Percentiles rank a stretch among this genome's conserved stretches.
Conservation (phyloP, 92 coral and sea anemone genomes). For the Bergia puertoricense region DNA sequence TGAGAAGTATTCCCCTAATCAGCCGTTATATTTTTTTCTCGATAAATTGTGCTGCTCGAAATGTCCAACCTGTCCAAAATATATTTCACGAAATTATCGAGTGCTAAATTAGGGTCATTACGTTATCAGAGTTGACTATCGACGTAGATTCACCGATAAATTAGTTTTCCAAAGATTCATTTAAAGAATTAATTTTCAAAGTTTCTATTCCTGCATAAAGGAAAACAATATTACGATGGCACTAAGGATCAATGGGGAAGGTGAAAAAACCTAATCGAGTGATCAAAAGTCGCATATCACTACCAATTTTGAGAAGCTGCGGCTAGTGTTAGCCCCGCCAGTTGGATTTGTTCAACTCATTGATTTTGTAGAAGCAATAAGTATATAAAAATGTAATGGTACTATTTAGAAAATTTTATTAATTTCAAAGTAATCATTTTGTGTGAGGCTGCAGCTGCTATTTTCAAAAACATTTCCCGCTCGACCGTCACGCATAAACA, state of each 20-base stretch:
- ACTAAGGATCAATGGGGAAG: constrained; percentile 50
- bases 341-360: constrained; percentile 58
- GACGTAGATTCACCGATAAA: constrained; percentile 77
- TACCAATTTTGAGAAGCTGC: constrained; percentile 41
- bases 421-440: constrained; percentile 72
- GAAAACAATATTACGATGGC: constrained; percentile 65
- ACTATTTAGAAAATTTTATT: constrained; percentile 83
- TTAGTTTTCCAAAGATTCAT: constrained; percentile 92
- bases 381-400: constrained; percentile 73
- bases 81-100: constrained; percentile 64
- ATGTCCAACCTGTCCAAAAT: constrained; percentile 49
- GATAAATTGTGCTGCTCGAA: constrained; percentile 43
- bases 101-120: constrained; percentile 68
- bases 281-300: constrained; percentile 54
- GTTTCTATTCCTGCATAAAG: constrained; percentile 73
- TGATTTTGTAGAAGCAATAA: constrained; percentile 57
- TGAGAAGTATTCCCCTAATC: constrained; percentile 37
- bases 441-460: constrained; percentile 55
- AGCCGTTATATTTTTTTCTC: constrained; percentile 60
- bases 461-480: constrained; percentile 22
- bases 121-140: constrained; percentile 70
- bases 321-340: constrained; percentile 12
- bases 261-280: constrained; percentile 50
- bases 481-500: constrained; percentile 49
- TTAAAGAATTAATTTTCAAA: constrained; percentile 73